Evolutionary conservation across 1,140 invertebrate genomes (phyloP).

Genomic region (Macrobrachium nipponense): DNA sequence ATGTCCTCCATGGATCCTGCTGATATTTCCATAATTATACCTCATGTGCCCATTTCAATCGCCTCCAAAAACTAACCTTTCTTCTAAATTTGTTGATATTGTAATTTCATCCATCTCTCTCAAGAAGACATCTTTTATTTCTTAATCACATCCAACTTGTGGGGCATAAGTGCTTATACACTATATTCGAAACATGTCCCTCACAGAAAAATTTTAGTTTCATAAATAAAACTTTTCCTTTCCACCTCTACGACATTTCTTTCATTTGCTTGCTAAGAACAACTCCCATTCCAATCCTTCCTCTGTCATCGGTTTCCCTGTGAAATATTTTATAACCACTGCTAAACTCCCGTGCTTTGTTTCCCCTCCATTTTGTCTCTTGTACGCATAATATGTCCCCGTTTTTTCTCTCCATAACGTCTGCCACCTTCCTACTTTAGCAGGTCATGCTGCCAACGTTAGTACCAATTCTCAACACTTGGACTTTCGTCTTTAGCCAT

Average conservation of each 20-base stretch:
- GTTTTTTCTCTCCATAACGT: not conserved
- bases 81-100: no score
- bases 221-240: not conserved
- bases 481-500: not conserved
- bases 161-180: no score
- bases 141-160: no score
- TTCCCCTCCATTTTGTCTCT: conserved; percentile 17
- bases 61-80: no score
- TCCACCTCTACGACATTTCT: not conserved
- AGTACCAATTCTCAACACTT: not conserved
- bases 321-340: not conserved
- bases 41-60: no score
- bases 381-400: not conserved
- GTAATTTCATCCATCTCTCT: no score
- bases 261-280: not conserved
- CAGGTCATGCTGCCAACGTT: conserved; percentile 2
- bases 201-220: no score
- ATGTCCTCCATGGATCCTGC: not conserved
- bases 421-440: not conserved
- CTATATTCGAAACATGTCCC: no score
- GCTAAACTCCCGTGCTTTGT: not conserved
- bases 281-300: conserved; percentile 1
- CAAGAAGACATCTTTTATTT: no score
- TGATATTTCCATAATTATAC: not conserved
- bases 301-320: not conserved